Conservation (phyloP, 2,888 invertebrate species). For the Amblyjoppa fuscipennis region DNA sequence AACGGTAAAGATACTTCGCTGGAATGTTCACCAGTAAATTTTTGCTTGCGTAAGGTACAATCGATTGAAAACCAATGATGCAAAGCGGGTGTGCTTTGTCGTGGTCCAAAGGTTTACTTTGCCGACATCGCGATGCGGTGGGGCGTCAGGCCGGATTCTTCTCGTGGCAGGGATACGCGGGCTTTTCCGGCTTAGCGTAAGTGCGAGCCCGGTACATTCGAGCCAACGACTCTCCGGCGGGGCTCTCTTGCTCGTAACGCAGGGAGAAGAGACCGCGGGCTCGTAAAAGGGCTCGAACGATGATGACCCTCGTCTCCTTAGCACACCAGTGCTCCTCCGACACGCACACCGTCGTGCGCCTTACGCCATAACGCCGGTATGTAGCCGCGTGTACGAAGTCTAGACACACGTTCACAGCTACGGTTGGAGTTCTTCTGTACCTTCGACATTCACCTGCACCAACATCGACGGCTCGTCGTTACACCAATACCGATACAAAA, state of each 20-base stretch:
- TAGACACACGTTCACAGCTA: slow-evolving; percentile 59
- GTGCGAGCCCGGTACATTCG: slow-evolving; percentile 64
- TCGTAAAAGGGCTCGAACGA: slow-evolving; percentile 79
- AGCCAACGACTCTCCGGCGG: slow-evolving; percentile 55
- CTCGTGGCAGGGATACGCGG: slow-evolving; percentile 33
- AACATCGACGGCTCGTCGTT: slow-evolving; percentile 35
- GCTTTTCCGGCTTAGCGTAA: slow-evolving; percentile 74
- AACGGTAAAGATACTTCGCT: not conserved
- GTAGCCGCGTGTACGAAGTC: slow-evolving; percentile 24
- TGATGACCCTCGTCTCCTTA: slow-evolving; percentile 73
- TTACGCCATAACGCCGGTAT: slow-evolving; percentile 7
- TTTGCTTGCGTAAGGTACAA: not conserved
- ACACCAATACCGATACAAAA: slow-evolving; percentile 44
- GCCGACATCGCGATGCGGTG: not conserved
- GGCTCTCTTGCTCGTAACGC: slow-evolving; percentile 69
- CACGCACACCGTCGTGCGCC: slow-evolving; percentile 26
- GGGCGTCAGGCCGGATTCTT: slow-evolving; percentile 16
- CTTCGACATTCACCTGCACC: slow-evolving; percentile 53
- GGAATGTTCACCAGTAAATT: too few relatives aligned
- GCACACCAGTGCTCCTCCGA: slow-evolving; percentile 42
- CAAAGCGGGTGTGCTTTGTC: not conserved
- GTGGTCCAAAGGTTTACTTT: not conserved
- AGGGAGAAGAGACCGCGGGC: slow-evolving; percentile 63
- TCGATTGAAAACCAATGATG: not conserved
- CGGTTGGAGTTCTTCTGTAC: slow-evolving; percentile 55